These are phyloP conservation scores for Astreopora myriophthalma DNA, from an alignment of 64 coral and sea anemone genomes.

Conservation along the genomic window DNA sequence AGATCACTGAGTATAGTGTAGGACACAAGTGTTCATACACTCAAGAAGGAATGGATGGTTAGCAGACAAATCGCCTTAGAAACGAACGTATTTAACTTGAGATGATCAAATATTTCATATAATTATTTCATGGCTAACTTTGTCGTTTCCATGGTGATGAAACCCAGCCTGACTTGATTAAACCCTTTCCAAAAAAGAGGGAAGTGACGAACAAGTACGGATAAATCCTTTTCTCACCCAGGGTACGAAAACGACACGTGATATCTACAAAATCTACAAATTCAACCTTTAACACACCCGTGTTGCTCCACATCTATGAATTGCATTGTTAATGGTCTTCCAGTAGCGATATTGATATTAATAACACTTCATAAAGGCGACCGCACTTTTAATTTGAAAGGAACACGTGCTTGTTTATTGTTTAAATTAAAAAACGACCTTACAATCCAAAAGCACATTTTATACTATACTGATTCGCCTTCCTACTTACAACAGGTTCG, in stretches of 20 bases:
- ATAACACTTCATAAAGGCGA: background rate
- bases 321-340: background rate
- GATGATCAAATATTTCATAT: background rate
- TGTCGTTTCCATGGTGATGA: background rate
- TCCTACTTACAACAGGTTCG: background rate
- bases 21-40: no score
- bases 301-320: background rate
- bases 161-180: background rate
- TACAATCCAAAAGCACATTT: background rate
- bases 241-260: no score
- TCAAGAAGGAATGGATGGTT: background rate
- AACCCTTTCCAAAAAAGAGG: no score
- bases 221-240: no score
- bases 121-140: background rate
- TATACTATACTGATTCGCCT: background rate
- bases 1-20: no score
- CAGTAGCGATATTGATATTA: background rate
- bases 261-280: background rate
- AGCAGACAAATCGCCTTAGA: background rate
- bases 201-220: no score
- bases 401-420: background rate
- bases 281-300: background rate
- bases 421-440: background rate
- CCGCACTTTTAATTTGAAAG: background rate
- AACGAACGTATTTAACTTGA: background rate